Evolutionary conservation across 2,113 vertebrate species (phyloP).

Genomic region (Columbina picui): DNA sequence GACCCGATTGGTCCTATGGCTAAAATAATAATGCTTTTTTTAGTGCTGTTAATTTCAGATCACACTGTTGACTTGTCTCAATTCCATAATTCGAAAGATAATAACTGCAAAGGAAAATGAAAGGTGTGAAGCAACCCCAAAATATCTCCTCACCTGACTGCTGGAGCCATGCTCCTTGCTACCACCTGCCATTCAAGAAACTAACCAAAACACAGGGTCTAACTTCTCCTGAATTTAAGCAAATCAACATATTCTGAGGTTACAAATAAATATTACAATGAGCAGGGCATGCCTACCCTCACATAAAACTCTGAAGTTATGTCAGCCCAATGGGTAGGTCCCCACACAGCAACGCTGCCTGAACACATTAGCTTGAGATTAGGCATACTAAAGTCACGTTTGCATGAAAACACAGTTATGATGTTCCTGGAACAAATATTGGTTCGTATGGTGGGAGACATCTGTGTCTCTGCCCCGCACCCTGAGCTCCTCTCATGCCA

Average conservation of each 20-base stretch:
- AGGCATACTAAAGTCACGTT: not conserved
- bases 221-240: not conserved
- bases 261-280: not conserved
- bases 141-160: not conserved
- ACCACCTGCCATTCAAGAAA: not conserved
- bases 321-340: not conserved
- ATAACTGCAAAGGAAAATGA: not conserved
- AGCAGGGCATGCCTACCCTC: not conserved
- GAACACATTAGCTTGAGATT: not conserved
- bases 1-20: not conserved
- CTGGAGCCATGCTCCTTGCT: not conserved
- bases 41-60: not conserved
- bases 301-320: not conserved
- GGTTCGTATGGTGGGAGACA: slow-evolving; percentile 1
- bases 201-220: not conserved
- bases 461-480: not conserved
- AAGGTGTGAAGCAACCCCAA: not conserved
- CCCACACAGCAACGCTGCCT: not conserved
- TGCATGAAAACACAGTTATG: not conserved
- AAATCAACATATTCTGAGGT: not conserved
- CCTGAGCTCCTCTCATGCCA: not conserved
- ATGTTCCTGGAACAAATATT: not conserved
- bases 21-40: not conserved
- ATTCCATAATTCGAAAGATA: not conserved
- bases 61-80: not conserved